Conservation (phyloP, 2,888 invertebrate genomes). For the Apotomis turbidana region DNA sequence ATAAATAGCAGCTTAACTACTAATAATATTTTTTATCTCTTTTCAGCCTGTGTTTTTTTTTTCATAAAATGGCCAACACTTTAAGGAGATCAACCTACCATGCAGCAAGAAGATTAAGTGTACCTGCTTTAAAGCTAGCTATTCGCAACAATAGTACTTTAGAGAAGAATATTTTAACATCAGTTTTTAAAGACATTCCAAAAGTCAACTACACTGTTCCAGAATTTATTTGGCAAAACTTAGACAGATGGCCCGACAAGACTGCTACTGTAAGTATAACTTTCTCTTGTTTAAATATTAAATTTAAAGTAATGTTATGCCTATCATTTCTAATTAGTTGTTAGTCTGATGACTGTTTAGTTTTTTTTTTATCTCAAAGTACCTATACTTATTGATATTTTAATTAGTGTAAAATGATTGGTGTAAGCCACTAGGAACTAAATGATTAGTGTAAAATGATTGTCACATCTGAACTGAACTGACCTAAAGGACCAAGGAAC, state of each 20-base stretch:
- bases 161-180: slow-evolving; percentile 70
- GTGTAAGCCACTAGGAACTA: no score
- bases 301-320: no score
- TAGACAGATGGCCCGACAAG: slow-evolving; percentile 87
- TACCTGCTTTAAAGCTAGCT: slow-evolving; percentile 41
- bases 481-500: no score
- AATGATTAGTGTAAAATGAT: no score
- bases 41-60: slow-evolving; percentile 29
- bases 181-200: slow-evolving; percentile 74
- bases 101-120: slow-evolving; percentile 48
- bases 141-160: slow-evolving; percentile 52
- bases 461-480: no score
- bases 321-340: no score
- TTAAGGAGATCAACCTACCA: slow-evolving; percentile 52
- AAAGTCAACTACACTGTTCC: slow-evolving; percentile 79
- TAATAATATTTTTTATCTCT: background rate
- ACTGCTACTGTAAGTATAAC: slow-evolving; percentile 85
- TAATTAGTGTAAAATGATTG: no score
- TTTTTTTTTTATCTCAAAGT: no score
- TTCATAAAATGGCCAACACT: slow-evolving; percentile 52
- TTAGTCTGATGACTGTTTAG: no score
- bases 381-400: no score
- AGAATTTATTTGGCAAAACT: slow-evolving; percentile 86
- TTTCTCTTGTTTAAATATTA: background rate
- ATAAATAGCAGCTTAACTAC: no score